These are phyloP conservation scores for Mixornis gularis DNA, from an alignment of 2,113 vertebrate species.

Conservation along the genomic window DNA sequence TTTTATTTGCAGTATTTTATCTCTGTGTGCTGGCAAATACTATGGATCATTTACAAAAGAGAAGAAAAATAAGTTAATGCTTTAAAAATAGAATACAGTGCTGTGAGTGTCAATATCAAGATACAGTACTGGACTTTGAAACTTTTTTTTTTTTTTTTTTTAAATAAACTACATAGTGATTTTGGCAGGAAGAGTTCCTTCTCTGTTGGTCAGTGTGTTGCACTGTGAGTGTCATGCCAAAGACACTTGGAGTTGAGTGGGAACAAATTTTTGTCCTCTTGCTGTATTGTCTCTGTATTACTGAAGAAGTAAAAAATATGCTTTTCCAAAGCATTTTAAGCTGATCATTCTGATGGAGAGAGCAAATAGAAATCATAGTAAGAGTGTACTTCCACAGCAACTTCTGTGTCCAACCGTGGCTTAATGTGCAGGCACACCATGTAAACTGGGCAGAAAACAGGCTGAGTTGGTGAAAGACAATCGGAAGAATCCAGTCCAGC, in stretches of 20 bases:
- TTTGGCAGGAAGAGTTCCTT: background rate
- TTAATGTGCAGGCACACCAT: background rate
- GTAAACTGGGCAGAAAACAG: background rate
- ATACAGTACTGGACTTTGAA: background rate
- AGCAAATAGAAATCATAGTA: background rate
- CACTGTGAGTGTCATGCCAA: accelerated
- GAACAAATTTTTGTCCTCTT: background rate
- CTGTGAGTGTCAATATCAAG: background rate
- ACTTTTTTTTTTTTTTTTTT: background rate
- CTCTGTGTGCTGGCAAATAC: background rate
- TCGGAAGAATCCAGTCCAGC: background rate
- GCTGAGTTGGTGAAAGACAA: background rate
- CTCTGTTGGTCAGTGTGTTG: background rate
- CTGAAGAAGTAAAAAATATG: background rate
- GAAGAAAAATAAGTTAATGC: background rate
- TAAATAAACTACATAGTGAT: background rate
- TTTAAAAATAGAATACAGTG: background rate
- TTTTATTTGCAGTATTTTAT: background rate
- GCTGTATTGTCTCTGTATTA: background rate
- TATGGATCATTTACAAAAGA: background rate
- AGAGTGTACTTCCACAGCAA: background rate
- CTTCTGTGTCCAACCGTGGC: background rate
- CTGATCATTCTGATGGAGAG: background rate
- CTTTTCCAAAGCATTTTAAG: background rate
- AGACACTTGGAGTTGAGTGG: background rate